Conservation (phyloP, 1,140 invertebrate species). For the Zaprionus taronus region DNA sequence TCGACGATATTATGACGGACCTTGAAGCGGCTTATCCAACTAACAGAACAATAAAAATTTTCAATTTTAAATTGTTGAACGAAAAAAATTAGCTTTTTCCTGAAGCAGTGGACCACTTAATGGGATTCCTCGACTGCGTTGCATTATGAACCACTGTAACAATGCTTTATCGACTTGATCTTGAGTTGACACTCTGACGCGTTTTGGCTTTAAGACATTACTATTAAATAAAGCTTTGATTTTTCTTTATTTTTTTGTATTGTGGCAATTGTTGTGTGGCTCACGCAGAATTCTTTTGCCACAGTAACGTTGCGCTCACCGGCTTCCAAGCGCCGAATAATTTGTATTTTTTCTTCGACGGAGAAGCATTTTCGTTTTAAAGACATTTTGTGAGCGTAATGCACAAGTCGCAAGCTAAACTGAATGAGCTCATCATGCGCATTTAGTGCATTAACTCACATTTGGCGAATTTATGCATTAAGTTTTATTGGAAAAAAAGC, state of each 20-base stretch:
- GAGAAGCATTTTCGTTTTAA: not conserved
- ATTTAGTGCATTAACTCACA: too few species aligned
- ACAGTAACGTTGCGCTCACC: constrained; percentile 4
- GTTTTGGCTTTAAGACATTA: not conserved
- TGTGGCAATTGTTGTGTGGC: constrained; percentile 18
- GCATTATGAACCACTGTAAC: not conserved
- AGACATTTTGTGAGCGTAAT: too few species aligned
- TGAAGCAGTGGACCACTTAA: not conserved
- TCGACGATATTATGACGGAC: too few species aligned
- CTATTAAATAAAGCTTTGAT: constrained; percentile 1
- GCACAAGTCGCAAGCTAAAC: too few species aligned
- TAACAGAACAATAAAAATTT: too few species aligned
- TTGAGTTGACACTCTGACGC: not conserved
- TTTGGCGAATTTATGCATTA: too few species aligned
- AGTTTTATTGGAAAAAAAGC: too few species aligned
- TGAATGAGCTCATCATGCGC: too few species aligned
- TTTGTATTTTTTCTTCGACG: constrained; percentile 13
- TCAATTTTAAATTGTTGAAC: constrained; percentile 7
- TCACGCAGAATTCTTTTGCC: constrained; percentile 5
- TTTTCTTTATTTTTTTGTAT: constrained; percentile 14
- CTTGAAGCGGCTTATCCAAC: too few species aligned
- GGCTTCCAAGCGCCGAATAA: not conserved
- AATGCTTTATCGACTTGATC: constrained; percentile 10
- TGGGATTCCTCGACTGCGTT: too few species aligned
- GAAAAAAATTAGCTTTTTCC: constrained; percentile 12